Conservation (phyloP, 2,797 vertebrate genomes). For the Gambusia yucatana region DNA sequence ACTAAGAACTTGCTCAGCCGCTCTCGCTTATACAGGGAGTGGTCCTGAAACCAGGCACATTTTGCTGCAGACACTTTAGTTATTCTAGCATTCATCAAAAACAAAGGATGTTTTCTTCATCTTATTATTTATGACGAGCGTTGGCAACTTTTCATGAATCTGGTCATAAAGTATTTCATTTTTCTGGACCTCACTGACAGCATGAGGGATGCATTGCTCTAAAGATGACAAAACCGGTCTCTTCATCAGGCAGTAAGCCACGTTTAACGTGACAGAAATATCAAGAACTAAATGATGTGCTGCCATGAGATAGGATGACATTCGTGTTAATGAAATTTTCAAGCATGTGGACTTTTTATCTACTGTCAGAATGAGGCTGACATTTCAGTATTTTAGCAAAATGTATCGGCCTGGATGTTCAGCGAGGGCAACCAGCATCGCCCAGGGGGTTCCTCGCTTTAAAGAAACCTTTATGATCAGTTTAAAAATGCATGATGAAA, state of each 20-base stretch:
- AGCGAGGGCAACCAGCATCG: not conserved
- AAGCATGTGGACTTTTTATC: conserved; percentile 4
- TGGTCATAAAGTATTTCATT: not conserved
- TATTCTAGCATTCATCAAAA: conserved; percentile 24
- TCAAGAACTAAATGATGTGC: conserved; percentile 3
- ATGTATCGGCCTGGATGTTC: not conserved
- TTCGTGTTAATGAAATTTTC: not conserved
- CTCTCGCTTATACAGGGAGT: not conserved
- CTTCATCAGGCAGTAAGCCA: not conserved
- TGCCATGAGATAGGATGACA: conserved; percentile 1
- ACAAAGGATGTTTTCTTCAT: conserved; percentile 13
- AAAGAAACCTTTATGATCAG: not conserved
- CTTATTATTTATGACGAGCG: conserved; percentile 8
- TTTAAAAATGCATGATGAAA: not conserved
- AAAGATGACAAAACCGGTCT: not conserved
- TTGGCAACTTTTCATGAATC: conserved; percentile 10
- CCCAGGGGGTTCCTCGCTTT: not conserved
- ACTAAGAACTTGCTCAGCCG: not conserved
- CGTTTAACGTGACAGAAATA: conserved; percentile 8
- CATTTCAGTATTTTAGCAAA: not conserved
- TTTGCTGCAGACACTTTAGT: conserved; percentile 26
- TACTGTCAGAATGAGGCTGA: conserved; percentile 4
- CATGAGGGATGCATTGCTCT: not conserved
- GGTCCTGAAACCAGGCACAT: not conserved
- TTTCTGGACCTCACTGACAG: conserved; percentile 2